Conservation (phyloP, 2,113 vertebrate species). For the Ptychochromis oligacanthus region DNA sequence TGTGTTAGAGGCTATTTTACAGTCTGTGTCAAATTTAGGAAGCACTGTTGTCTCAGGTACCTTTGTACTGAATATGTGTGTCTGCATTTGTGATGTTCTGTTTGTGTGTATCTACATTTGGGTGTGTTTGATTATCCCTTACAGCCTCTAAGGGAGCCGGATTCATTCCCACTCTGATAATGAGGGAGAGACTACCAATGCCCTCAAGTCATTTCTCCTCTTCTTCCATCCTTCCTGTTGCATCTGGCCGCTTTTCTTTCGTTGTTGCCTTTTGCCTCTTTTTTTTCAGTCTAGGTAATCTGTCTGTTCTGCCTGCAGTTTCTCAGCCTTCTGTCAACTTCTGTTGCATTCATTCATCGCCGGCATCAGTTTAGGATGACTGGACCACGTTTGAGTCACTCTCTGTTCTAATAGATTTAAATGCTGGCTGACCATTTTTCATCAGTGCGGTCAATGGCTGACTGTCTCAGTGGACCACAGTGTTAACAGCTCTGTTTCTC, state of each 20-base stretch:
- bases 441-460: conserved; percentile 46
- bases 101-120: conserved; percentile 37
- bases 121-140: conserved; percentile 76
- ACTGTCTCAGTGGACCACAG: conserved; percentile 50
- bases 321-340: neutral
- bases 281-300: conserved; percentile 28
- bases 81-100: conserved; percentile 31
- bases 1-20: conserved; percentile 12
- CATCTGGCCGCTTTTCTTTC: conserved; percentile 37
- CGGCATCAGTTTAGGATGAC: conserved; percentile 29
- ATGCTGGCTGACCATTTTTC: conserved; percentile 59
- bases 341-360: conserved; percentile 10
- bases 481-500: conserved; percentile 56
- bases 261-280: conserved; percentile 28
- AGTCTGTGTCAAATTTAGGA: conserved; percentile 22
- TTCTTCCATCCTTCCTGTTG: conserved; percentile 70
- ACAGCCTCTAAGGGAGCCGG: conserved; percentile 71
- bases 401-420: conserved; percentile 55
- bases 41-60: conserved; percentile 10
- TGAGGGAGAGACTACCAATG: conserved; percentile 77
- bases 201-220: conserved; percentile 78
- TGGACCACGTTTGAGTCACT: conserved; percentile 29
- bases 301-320: neutral
- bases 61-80: conserved; percentile 23
- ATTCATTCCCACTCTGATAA: conserved; percentile 81